Percentiles rank a stretch among this genome's conserved stretches.
These are phyloP conservation scores for Brachionus rotundiformis DNA, from an alignment of 1,140 invertebrate species.

Conservation along the genomic window DNA sequence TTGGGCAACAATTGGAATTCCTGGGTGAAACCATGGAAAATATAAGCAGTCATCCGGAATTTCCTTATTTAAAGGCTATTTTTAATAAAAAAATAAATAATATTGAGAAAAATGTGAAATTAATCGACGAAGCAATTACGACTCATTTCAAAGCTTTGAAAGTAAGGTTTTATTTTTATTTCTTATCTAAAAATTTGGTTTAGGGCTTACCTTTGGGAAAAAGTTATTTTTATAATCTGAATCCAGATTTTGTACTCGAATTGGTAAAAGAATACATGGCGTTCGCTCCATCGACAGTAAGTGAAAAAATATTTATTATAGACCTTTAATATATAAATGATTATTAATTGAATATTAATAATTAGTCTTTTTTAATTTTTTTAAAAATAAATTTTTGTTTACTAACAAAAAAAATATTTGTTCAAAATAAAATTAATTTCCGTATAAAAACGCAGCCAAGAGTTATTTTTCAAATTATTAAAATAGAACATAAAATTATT, in stretches of 20 bases:
- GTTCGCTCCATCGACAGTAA: constrained; percentile 71
- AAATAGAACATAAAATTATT: no score
- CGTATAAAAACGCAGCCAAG: no score
- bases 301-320: no score
- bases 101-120: constrained; percentile 65
- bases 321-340: no score
- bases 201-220: constrained; percentile 73
- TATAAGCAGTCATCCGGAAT: constrained; percentile 64
- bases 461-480: no score
- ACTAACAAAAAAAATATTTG: not conserved
- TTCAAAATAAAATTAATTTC: no score
- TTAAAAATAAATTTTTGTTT: not conserved
- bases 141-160: constrained; percentile 68
- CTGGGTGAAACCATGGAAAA: constrained; percentile 77
- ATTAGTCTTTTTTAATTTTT: no score
- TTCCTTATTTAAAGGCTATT: constrained; percentile 73
- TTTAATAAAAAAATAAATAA: constrained; percentile 56
- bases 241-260: constrained; percentile 81
- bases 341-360: no score
- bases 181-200: constrained; percentile 57
- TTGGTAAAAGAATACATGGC: constrained; percentile 76
- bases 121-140: constrained; percentile 74
- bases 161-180: constrained; percentile 54
- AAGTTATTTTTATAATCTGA: constrained; percentile 74
- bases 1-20: constrained; percentile 81